These are phyloP conservation scores for Paedocypris micromegethes DNA, from an alignment of 2,797 vertebrate species.

Conservation along the genomic window DNA sequence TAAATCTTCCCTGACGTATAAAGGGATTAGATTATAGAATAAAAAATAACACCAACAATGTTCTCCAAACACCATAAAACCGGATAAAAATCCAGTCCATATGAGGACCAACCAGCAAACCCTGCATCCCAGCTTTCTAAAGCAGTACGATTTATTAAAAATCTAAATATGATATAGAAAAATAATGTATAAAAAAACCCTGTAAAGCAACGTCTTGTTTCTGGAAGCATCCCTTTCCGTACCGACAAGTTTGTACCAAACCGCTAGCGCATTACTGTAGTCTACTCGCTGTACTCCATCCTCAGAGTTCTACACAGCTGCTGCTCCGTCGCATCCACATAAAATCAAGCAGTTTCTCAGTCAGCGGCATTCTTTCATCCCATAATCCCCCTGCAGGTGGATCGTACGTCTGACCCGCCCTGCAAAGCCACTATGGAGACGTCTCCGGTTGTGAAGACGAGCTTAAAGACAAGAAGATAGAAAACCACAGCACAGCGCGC, in stretches of 20 bases:
- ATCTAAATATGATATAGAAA: no score
- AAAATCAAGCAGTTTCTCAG: constrained; percentile 78
- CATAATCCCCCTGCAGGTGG: constrained; percentile 65
- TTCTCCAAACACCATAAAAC: constrained; percentile 50
- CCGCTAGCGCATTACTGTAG: constrained; percentile 12
- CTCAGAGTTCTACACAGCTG: constrained; percentile 72
- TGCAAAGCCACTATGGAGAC: constrained; percentile 49
- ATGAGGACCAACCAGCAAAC: background rate
- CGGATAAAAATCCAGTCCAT: constrained; percentile 12
- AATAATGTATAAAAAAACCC: no score
- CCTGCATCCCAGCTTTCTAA: no score
- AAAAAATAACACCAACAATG: constrained; percentile 53
- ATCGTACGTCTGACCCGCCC: constrained; percentile 62
- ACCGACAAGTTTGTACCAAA: constrained; percentile 24
- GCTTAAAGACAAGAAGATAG: background rate
- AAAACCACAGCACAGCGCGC: background rate
- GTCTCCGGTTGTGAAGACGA: constrained; percentile 49
- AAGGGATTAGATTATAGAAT: constrained; percentile 60
- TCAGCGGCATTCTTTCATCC: constrained; percentile 72
- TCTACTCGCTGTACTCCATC: constrained; percentile 62
- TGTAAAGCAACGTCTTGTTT: no score
- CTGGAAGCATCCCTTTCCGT: no score
- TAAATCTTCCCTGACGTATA: constrained; percentile 48
- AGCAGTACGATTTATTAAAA: no score
- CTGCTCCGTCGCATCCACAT: constrained; percentile 65